Base-by-base conservation (phyloP, 2,797 vertebrate genomes). In the Chelon auratus region DNA sequence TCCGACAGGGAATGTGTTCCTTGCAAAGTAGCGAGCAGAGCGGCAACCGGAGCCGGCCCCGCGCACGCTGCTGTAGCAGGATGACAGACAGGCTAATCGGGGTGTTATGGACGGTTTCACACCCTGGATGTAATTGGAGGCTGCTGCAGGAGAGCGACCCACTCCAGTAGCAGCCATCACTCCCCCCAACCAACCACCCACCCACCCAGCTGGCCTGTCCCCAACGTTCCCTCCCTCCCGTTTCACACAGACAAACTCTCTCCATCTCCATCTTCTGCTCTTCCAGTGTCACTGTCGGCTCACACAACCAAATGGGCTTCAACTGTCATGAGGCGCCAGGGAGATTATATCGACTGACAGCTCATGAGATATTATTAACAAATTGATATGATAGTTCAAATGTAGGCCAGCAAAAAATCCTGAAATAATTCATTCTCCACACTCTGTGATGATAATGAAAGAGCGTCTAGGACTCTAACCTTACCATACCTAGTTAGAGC, bases 41-140 rank as follows among this genome's bases (percentile, higher is more conserved):
- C 63, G 17, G 81, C 71, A 80, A 67, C 70, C 8, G n/a, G 73
- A 82, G 80, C 67, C 53, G 0, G 55, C 58, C n/a, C 43, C n/a
- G 8, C 48, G 71, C 39, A 13, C 39, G 55, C 84, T 50, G 67
- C 82, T 18, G 65, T 11, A 66, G 68, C 75, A 45, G 72, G 67
- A 81, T 91, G 90, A 91, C 89, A 74, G 87, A 90, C 80, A 9
- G 82, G 82, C 86, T 89, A 88, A 92, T 85, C 77, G 26, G 83
- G 68, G 63, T 42, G 88, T 87, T 83, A 84, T 80, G 77, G 87
- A 89, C 51, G 13, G 85, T 81, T 87, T 89, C 80, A 84, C 89
- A 82, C 69, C 72, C 76, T 39, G 57, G 15, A 48, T 88, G 89
- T 84, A 90, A 89, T 86, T 76, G 81, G 87, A 90, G 81, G 74